A percentile compares a stretch with the other conserved stretches of the same genome.
These are phyloP conservation scores for Heliconius erato DNA, from an alignment of 2,888 invertebrate species.

Conservation along the genomic window DNA sequence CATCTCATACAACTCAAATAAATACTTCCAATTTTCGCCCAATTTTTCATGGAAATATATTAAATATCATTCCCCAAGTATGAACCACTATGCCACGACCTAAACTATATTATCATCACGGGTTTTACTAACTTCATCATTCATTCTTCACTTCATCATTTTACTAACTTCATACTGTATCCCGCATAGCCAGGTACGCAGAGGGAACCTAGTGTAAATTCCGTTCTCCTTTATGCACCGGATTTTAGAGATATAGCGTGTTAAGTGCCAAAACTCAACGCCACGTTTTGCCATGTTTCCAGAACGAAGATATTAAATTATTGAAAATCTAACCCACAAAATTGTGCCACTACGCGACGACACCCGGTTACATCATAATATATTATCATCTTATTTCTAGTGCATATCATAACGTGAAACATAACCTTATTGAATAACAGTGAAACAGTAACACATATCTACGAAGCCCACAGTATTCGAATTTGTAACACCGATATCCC, in stretches of 20 bases:
- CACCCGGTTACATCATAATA: neutral
- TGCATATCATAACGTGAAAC: neutral
- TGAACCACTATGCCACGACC: too few relatives aligned
- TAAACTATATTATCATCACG: too few relatives aligned
- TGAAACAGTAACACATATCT: constrained; percentile 9
- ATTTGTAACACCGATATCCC: constrained; percentile 20
- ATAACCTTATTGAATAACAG: constrained; percentile 2
- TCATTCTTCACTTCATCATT: too few relatives aligned
- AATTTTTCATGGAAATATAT: too few relatives aligned
- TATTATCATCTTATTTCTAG: constrained; percentile 1
- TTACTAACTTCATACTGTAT: neutral
- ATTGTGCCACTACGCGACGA: neutral
- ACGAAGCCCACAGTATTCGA: constrained; percentile 5
- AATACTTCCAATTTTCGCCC: too few relatives aligned
- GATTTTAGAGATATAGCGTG: neutral
- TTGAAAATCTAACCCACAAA: neutral
- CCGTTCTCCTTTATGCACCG: neutral
- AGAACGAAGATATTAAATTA: neutral
- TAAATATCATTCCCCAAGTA: too few relatives aligned
- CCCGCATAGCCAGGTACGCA: too few relatives aligned
- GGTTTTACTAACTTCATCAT: too few relatives aligned
- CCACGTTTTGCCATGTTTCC: neutral
- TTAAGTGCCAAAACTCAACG: neutral
- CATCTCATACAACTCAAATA: too few relatives aligned
- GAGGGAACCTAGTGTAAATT: too few relatives aligned